Evolutionary conservation across 2,113 vertebrate species (phyloP), one percentile per base, ranked within the genome.

Genomic region (Herpetotheres cachinnans): DNA sequence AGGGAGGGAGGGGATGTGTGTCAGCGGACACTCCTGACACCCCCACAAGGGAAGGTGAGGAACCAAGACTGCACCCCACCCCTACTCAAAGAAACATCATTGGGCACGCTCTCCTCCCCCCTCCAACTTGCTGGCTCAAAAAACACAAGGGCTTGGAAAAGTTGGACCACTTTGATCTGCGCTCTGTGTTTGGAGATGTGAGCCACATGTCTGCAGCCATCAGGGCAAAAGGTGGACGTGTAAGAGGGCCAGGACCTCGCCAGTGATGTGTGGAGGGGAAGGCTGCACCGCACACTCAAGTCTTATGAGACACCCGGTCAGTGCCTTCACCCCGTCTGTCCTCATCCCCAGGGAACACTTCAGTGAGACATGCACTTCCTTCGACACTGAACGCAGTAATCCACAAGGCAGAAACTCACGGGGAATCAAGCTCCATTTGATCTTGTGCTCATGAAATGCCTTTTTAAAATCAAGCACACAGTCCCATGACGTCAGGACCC

Each of bases 331-430:
- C 22, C 22, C 1, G 16, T 46, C 38, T 6, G 2, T 38, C 44
- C 38, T 52, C 59, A 66, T 47, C 24, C 38, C 38, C 69, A 16
- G 25, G 32, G 34, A 66, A 29, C 20, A 4, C 40, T 30, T 21
- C 14, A 40, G 38, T 20, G 17, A 66, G 59, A 73, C 4, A 1
- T 14, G 8, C 29, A 54, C 38, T 34, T 42, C 32, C 49, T 52
- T 34, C 0, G 0, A 26, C 27, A 50, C 6, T 0, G 3, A 77
- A 38, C 0, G 6, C 54, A n/a, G 44, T 3, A 58, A 52, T 36
- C 44, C 36, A 46, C 50, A 26, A 32, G 58, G 38, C 42, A 72
- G 54, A 74, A 38, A 73, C 21, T 30, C n/a, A 27, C 1, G 2
- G 40, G 24, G n/a, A 42, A 42, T 49, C 47, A 19, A 32, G 47